Conservation (phyloP, 2,113 vertebrate species). For the Dicaeum eximium region DNA sequence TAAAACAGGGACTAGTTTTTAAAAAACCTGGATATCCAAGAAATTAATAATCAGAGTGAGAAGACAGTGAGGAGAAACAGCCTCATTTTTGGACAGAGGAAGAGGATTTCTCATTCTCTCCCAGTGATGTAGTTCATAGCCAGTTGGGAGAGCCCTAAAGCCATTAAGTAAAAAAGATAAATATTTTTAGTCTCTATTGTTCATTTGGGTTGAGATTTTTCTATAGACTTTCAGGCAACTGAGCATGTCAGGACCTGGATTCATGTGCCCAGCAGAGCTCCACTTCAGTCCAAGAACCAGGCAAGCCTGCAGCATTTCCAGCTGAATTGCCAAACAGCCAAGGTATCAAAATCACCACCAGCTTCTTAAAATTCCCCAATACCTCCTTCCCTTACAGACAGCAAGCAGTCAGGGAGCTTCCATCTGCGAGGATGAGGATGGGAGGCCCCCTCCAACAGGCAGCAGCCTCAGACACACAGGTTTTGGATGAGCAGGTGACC, state of each 20-base stretch:
- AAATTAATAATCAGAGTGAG: not conserved
- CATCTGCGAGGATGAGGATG: accelerated
- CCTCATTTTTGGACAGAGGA: not conserved
- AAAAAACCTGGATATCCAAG: not conserved
- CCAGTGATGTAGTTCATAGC: not conserved
- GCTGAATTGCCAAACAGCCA: accelerated
- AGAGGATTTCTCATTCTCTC: not conserved
- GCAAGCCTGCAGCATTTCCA: not conserved
- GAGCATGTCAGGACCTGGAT: not conserved
- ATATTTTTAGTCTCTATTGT: not conserved
- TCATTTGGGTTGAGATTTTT: not conserved
- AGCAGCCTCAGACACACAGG: not conserved
- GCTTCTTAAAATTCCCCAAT: not conserved
- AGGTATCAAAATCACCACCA: not conserved
- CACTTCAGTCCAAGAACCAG: not conserved
- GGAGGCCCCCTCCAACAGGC: not conserved
- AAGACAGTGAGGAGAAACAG: not conserved
- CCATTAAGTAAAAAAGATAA: not conserved
- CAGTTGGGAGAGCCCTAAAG: not conserved
- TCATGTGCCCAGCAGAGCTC: not conserved
- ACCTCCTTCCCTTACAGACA: not conserved
- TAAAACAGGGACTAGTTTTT: not conserved
- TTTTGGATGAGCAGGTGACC: not conserved
- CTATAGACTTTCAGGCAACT: not conserved
- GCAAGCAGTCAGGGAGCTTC: not conserved